These are phyloP conservation scores for Enteromius unitaeniatus DNA, from an alignment of 2,797 vertebrate genomes.

Conservation along the genomic window DNA sequence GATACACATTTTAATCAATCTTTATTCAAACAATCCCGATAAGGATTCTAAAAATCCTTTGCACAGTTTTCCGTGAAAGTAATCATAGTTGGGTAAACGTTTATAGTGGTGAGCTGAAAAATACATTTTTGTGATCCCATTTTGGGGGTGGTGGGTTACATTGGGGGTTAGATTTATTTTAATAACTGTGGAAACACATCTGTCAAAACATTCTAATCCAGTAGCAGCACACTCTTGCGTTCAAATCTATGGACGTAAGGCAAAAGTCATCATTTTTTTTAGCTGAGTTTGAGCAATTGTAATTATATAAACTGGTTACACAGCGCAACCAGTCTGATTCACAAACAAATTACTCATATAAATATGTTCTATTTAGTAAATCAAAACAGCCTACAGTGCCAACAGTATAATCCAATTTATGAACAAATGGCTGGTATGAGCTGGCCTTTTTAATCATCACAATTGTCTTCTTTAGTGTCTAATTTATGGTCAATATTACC, in stretches of 20 bases:
- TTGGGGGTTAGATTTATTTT: no score
- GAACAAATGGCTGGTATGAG: background rate
- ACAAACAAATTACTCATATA: background rate
- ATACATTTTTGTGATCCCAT: background rate
- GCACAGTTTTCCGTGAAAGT: background rate
- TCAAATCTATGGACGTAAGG: background rate
- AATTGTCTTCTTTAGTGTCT: background rate
- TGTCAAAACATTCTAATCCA: no score
- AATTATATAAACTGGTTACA: background rate
- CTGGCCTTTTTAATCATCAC: background rate
- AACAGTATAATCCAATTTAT: background rate
- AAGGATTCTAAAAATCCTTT: background rate
- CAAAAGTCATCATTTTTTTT: background rate
- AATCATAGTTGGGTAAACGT: background rate
- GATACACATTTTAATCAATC: background rate
- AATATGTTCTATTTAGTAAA: background rate
- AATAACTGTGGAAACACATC: no score
- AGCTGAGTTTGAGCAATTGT: background rate
- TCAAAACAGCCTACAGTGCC: background rate
- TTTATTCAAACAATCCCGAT: background rate
- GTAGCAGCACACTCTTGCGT: no score
- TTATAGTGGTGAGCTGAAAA: background rate
- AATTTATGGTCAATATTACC: background rate
- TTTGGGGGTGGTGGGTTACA: no score
- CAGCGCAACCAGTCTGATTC: background rate